These are phyloP conservation scores for Argopecten irradians DNA, from an alignment of 1,140 invertebrate species.

Conservation along the genomic window DNA sequence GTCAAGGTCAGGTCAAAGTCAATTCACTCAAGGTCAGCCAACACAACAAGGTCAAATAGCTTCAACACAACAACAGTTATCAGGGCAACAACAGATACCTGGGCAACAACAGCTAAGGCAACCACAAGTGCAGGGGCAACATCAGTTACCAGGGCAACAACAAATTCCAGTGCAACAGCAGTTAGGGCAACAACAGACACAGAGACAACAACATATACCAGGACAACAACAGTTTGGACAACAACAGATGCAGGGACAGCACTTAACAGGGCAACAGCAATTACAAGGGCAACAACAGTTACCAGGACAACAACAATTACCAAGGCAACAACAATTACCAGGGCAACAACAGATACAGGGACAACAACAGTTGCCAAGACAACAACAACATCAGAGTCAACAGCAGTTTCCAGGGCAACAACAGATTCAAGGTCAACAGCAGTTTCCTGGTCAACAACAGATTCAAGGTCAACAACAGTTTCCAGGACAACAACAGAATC, in stretches of 20 bases:
- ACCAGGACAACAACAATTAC: slow-evolving; percentile 28
- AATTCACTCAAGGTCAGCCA: slow-evolving; percentile 26
- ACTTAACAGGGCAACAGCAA: slow-evolving; percentile 24
- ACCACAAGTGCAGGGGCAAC: slow-evolving; percentile 29
- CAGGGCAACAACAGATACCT: slow-evolving; percentile 11
- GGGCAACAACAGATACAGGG: slow-evolving; percentile 38
- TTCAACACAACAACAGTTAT: slow-evolving; percentile 18
- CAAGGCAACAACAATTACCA: slow-evolving; percentile 23
- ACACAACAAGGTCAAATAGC: slow-evolving; percentile 30
- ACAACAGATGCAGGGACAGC: slow-evolving; percentile 25
- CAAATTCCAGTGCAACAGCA: neutral
- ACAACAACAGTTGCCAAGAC: slow-evolving; percentile 47
- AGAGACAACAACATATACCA: slow-evolving; percentile 37
- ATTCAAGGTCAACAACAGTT: neutral
- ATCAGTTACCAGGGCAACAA: slow-evolving; percentile 34
- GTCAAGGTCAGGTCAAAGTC: slow-evolving; percentile 24
- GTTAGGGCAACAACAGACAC: slow-evolving; percentile 27
- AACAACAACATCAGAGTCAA: slow-evolving; percentile 3
- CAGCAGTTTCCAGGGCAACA: neutral
- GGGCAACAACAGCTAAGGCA: slow-evolving; percentile 34
- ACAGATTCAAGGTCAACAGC: slow-evolving; percentile 38
- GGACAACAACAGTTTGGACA: slow-evolving; percentile 8
- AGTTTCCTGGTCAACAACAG: slow-evolving; percentile 44
- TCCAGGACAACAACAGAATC: slow-evolving; percentile 31
- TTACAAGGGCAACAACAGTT: slow-evolving; percentile 23